Evolutionary conservation across 64 coral and sea anemone genomes (phyloP), one percentile per base, ranked within the genome.

Genomic region (Hydrozoanthus tunicans): DNA sequence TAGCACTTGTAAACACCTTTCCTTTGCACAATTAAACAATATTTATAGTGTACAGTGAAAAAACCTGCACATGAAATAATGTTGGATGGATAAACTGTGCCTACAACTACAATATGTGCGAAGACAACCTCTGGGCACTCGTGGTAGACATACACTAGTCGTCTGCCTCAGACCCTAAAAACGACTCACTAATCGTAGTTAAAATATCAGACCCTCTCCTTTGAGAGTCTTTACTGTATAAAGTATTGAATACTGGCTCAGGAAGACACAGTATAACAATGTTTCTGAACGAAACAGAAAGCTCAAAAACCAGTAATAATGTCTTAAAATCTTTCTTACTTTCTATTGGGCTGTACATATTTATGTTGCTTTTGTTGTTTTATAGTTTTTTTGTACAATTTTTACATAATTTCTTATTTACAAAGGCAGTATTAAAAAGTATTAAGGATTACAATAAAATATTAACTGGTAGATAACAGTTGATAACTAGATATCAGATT

Each of bases 311-410:
- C 32, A 43, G 32, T 43, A 43, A 43, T 43, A 43, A 43, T 43
- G 32, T 43, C 32, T 43, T 43, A 43, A 88, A 88, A 72, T 13
- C 83, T 57, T 71, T 86, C 17, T 72, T 86, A 52, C 23, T 11
- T 54, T 70, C 64, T 85, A 53, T 17, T 88, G 56, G 9, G 74
- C 55, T 75, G 26, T 88, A 88, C 84, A 88, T 88, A 88, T 88
- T 88, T 75, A 88, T 88, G 84, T 88, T 88, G 56, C 69, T 88
- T 88, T 88, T 73, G 84, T 88, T 73, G 83, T 88, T 88, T 88
- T 88, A 52, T 88, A 60, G 9, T 88, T 88, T 86, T 85, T 88
- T 88, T 88, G 68, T 88, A 88, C 84, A 88, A 85, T 51, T 88
- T 86, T 75, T 88, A 88, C 84, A 88, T 59, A 88, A n/a, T 74